Base-by-base conservation (phyloP, 1,140 invertebrate species). In the Neodiprion fabricii region DNA sequence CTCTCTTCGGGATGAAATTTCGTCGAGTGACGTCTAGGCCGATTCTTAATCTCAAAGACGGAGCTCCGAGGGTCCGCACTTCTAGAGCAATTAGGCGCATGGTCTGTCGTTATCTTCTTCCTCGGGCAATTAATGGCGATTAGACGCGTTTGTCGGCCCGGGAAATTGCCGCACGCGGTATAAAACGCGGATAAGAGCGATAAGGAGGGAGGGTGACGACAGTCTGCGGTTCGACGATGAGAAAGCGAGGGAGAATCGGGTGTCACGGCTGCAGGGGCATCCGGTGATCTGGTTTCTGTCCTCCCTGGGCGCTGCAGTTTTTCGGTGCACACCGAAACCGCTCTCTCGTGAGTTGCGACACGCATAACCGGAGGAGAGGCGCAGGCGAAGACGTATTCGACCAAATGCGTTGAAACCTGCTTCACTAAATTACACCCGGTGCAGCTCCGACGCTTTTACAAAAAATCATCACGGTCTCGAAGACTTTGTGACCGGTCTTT, bases 271-370 rank as follows among this genome's bases (percentile, higher is more conserved):
- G 84, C 85, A 78, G 75, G 76, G 79, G 76, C 82, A 86, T 87
- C 86, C 86, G 86, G 86, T 86, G 86, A 86, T 87, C 86, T 87
- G 86, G 85, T 84, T 86, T 83, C 83, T 81, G 81, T 86, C 81
- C 79, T 72, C 74, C 80, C 80, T 79, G 61, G 80, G 74, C 48
- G 48, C 71, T 71, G 61, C 65, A 21, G 12, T 71, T 40, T 49
- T 14, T 71, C 17, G 61, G 49, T 23, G 48, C 48, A 74, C 14
- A 21, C 49, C 12, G 12, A 65, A 14, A 7, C 61, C 12, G 14
- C 67, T 28, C 1, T 70, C 12, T 68, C 71, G 50, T 11, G 48
- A 73, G 78, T 71, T 72, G 70, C 71, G 68, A 61, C 23, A 73
- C 69, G 72, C 17, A 49, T 48, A 68, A 50, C 47, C 72, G 12